Evolutionary conservation across 1,140 invertebrate species (phyloP).

Genomic region (Pseudobourletiella spinata): DNA sequence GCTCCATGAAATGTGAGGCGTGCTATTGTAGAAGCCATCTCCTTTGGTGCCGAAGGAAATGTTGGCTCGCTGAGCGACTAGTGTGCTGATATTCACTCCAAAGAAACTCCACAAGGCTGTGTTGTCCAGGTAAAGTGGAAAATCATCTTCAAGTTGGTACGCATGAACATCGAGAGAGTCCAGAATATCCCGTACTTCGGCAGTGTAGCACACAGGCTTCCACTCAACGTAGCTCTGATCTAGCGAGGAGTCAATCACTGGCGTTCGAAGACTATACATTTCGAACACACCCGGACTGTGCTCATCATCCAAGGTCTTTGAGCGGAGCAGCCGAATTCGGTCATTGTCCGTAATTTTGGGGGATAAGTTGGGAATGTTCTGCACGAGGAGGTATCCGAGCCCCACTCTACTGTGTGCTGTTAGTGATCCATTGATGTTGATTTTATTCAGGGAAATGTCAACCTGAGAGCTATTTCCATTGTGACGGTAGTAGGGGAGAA

Average conservation of each 20-base stretch:
- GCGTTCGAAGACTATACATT: slow-evolving; percentile 20
- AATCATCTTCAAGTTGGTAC: slow-evolving; percentile 1
- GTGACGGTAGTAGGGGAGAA: slow-evolving; percentile 31
- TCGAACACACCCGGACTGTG: slow-evolving; percentile 33
- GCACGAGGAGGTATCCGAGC: slow-evolving; percentile 25
- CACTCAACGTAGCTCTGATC: slow-evolving; percentile 32
- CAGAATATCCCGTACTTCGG: slow-evolving; percentile 15
- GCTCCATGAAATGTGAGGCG: slow-evolving; percentile 20
- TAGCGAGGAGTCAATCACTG: slow-evolving; percentile 1
- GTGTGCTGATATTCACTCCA: slow-evolving; percentile 12
- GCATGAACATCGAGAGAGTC: slow-evolving; percentile 28
- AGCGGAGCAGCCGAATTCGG: slow-evolving; percentile 4
- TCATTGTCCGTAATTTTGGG: not conserved
- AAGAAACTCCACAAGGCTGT: slow-evolving; percentile 19
- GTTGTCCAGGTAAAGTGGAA: slow-evolving; percentile 6
- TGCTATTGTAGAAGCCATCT: slow-evolving; percentile 32
- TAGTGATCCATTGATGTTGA: slow-evolving; percentile 23
- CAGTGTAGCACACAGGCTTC: slow-evolving; percentile 33
- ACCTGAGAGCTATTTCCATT: slow-evolving; percentile 31
- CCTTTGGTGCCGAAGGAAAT: slow-evolving; percentile 30
- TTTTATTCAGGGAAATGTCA: slow-evolving; percentile 28
- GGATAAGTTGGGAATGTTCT: not conserved
- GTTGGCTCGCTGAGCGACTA: slow-evolving; percentile 20
- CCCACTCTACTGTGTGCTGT: slow-evolving; percentile 19
- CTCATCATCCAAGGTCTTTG: slow-evolving; percentile 28